Base-by-base conservation (phyloP, 2,797 vertebrate genomes). In the Dipus sagitta region DNA sequence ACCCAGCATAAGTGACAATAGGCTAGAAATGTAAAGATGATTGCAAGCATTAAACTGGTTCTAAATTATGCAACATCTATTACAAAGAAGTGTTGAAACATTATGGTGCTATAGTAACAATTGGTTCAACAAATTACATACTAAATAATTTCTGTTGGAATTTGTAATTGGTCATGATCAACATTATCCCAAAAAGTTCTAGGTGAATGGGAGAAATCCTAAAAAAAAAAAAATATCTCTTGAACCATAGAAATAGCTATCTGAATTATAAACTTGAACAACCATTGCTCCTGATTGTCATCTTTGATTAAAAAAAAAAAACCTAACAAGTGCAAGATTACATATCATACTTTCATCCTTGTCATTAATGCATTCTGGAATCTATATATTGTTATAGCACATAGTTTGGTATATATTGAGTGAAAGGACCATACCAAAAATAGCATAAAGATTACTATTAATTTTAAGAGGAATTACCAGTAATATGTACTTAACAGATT, bases 11-110 rank as follows among this genome's bases (percentile, higher is more conserved):
- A 42, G 14, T 58, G 3, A 82, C n/a, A 58, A 1, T 62, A 68
- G 47, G 10, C n/a, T 64, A 7, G 6, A 91, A 83, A 91, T 62
- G 38, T 3, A 93, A 34, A 86, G 0, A 38, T 60, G 30, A 83
- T 77, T 72, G 38, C 30, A 75, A 91, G 38, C 47, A 91, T 74
- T n/a, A 72, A 18, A 0, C 11, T 75, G 70, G 1, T 8, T 54
- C 20, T 71, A 79, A 86, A 58, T 94, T 78, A 86, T 12, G 10
- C 62, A 38, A 71, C 1, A 4, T 67, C 20, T 62, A 34, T 74
- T 82, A 52, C n/a, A 32, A 86, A 74, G 67, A 34, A 86, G 62
- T 86, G 76, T 64, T 77, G 11, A 54, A 28, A 86, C 80, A 86
- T 71, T 23, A 26, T 86, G 7, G 15, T 42, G 42, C 34, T 10